These are phyloP conservation scores for Parazoanthus darwini DNA, from an alignment of 92 coral and sea anemone species.

Conservation along the genomic window DNA sequence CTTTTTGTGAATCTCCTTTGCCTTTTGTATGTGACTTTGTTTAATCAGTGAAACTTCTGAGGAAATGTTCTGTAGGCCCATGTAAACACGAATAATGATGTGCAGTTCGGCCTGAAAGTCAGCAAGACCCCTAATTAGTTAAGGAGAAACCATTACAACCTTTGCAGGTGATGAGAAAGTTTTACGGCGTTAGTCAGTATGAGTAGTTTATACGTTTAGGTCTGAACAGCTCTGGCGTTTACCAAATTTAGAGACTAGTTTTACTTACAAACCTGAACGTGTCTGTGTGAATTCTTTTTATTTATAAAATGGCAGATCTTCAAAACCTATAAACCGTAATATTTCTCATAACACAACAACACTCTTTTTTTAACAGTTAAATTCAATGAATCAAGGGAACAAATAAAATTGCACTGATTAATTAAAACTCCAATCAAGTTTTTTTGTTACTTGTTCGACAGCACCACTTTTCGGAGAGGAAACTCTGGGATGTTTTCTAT, in stretches of 20 bases:
- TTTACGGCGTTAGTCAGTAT: slow-evolving; percentile 8
- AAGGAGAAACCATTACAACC: neutral
- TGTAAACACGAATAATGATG: slow-evolving; percentile 28
- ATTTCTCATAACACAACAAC: slow-evolving; percentile 13
- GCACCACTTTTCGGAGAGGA: neutral
- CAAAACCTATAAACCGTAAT: neutral
- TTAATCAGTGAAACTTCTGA: slow-evolving; percentile 25
- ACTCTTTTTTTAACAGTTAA: neutral
- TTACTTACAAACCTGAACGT: slow-evolving; percentile 1
- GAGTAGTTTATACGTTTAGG: slow-evolving; percentile 35
- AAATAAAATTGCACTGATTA: slow-evolving; percentile 28
- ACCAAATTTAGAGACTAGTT: slow-evolving; percentile 21
- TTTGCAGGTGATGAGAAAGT: slow-evolving; percentile 33
- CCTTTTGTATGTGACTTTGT: slow-evolving; percentile 24
- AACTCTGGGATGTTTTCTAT: neutral
- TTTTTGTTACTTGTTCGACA: neutral
- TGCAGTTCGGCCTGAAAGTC: neutral
- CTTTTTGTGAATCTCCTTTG: neutral
- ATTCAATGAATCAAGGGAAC: neutral
- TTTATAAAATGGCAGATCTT: slow-evolving; percentile 9
- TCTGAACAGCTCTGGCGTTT: slow-evolving; percentile 1
- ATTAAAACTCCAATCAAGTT: neutral
- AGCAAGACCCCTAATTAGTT: slow-evolving; percentile 33
- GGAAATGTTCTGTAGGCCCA: slow-evolving; percentile 8
- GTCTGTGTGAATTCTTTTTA: neutral